These are phyloP conservation scores for Ceratotherium simum DNA, from an alignment of 2,113 vertebrate genomes.

Conservation along the genomic window DNA sequence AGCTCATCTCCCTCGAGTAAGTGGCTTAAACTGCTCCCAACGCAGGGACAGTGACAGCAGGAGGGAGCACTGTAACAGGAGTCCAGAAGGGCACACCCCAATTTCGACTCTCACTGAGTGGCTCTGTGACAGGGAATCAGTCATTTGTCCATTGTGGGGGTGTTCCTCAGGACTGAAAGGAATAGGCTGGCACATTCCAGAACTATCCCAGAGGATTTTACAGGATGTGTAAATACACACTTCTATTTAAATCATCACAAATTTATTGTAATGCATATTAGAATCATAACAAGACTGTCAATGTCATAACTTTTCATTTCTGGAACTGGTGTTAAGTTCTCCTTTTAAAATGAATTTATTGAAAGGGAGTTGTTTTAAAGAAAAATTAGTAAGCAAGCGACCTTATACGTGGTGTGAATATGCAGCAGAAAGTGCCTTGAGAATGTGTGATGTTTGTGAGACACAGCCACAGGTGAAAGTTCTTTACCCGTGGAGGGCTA, in stretches of 20 bases:
- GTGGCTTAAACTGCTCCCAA: not conserved
- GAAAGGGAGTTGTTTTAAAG: not conserved
- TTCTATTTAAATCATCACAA: not conserved
- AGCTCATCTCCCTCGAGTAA: not conserved
- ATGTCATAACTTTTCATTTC: not conserved
- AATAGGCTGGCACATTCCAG: not conserved
- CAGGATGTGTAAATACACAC: rapidly evolving
- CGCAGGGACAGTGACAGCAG: not conserved
- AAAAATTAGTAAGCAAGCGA: not conserved
- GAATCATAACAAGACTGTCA: not conserved
- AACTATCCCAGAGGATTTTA: not conserved
- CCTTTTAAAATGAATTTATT: not conserved
- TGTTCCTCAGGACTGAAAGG: not conserved
- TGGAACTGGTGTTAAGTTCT: not conserved
- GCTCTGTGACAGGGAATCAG: not conserved
- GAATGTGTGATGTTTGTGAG: not conserved
- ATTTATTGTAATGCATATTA: not conserved
- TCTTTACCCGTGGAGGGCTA: not conserved
- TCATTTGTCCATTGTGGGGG: not conserved
- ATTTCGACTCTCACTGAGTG: not conserved
- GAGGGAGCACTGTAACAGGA: not conserved
- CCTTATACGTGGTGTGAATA: not conserved
- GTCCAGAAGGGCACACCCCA: not conserved
- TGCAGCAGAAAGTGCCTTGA: not conserved
- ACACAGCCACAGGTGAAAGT: rapidly evolving